Percentiles rank a stretch among this genome's conserved stretches.
Evolutionary conservation across 2,113 vertebrate genomes (phyloP).

Genomic region (Alligator sinensis): DNA sequence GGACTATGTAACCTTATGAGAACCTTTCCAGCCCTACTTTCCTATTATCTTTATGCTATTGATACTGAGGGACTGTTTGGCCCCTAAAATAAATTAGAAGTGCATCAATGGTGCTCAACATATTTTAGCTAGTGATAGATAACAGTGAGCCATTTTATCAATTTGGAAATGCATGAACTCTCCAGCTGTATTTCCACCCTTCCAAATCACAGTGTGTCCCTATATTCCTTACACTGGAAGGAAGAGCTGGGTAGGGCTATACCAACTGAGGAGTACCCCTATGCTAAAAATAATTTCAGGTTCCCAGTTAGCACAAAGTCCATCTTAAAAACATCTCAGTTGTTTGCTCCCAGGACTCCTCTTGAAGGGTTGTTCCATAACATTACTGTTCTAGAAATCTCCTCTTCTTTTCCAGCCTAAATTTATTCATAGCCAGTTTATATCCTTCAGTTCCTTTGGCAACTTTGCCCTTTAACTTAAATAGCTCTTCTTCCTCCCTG

Average conservation of each 20-base stretch:
- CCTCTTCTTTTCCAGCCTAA: too few species aligned
- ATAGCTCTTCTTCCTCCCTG: too few species aligned
- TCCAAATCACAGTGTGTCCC: background rate
- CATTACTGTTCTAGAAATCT: too few species aligned
- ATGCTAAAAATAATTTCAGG: background rate
- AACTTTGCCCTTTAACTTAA: too few species aligned
- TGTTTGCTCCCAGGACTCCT: too few species aligned
- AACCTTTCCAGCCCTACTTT: too few species aligned
- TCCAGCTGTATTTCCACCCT: background rate
- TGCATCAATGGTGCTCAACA: background rate
- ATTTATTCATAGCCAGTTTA: too few species aligned
- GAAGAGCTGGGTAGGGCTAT: background rate
- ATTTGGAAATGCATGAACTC: background rate
- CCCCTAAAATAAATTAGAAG: background rate
- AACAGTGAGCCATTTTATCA: background rate
- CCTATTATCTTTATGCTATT: too few species aligned
- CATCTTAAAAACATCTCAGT: too few species aligned
- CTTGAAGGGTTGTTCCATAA: too few species aligned
- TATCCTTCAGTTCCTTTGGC: too few species aligned
- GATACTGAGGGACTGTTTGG: background rate
- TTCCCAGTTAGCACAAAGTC: background rate
- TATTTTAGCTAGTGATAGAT: background rate
- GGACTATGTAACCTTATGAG: too few species aligned
- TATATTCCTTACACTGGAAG: background rate
- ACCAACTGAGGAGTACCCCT: background rate